Conservation (phyloP, 2,797 vertebrate genomes). For the Hemitrygon akajei region DNA sequence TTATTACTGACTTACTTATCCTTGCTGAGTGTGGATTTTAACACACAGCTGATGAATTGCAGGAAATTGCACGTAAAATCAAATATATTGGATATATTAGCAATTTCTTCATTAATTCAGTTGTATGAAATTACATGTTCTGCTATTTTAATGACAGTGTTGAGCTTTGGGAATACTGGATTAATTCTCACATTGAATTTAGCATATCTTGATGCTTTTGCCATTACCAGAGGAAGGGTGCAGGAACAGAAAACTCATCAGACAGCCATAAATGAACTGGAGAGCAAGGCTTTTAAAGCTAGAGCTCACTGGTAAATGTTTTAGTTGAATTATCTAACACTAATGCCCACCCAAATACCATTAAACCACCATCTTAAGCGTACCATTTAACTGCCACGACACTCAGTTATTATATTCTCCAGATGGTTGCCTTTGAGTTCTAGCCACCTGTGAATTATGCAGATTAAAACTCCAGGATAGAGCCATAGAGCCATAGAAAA, state of each 20-base stretch:
- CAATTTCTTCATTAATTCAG: background rate
- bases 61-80: constrained; percentile 1
- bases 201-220: background rate
- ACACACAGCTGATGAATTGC: constrained; percentile 6
- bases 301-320: background rate
- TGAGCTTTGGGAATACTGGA: background rate
- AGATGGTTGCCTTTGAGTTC: background rate
- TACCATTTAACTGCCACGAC: background rate
- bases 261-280: background rate
- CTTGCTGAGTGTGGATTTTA: background rate
- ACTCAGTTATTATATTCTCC: background rate
- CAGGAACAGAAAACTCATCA: background rate
- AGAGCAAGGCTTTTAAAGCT: background rate
- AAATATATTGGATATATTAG: background rate
- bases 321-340: background rate
- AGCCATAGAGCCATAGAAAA: too few species aligned
- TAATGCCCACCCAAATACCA: background rate
- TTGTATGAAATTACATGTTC: background rate
- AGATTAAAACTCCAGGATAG: too few species aligned
- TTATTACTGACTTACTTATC: background rate
- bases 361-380: background rate
- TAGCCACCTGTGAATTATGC: background rate
- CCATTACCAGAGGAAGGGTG: background rate
- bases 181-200: background rate
- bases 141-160: background rate